These are phyloP conservation scores for Epirrita christyi DNA, from an alignment of 2,888 invertebrate species.

Conservation along the genomic window DNA sequence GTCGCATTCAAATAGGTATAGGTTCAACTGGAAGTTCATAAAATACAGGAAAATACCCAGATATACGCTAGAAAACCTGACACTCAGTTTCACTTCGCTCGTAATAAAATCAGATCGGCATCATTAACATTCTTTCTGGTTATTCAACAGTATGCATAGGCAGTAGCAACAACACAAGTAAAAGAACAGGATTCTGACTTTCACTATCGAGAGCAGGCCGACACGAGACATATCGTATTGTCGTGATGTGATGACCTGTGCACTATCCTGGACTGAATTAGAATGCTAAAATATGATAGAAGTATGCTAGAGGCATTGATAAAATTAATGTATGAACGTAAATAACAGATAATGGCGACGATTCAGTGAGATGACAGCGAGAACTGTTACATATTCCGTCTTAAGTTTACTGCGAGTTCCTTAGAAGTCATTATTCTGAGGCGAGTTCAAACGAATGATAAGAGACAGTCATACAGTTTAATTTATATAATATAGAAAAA, in stretches of 20 bases:
- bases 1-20: not conserved
- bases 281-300: not conserved
- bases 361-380: conserved; percentile 24
- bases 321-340: conserved; percentile 3
- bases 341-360: conserved; percentile 19
- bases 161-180: not conserved
- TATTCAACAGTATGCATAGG: conserved; percentile 6
- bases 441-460: conserved; percentile 8
- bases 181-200: conserved; percentile 22
- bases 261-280: not conserved
- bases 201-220: conserved; percentile 14
- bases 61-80: not conserved
- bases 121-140: conserved; percentile 22
- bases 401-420: conserved; percentile 13
- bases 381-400: conserved; percentile 10
- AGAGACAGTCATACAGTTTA: not conserved
- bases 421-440: too few species aligned
- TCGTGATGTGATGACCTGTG: conserved; percentile 3
- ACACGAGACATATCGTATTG: not conserved
- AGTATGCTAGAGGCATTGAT: not conserved
- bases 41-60: not conserved
- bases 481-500: too few species aligned
- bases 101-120: conserved; percentile 16
- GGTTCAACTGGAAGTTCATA: too few species aligned
- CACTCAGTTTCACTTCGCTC: conserved; percentile 19